Base-by-base conservation (phyloP, 1,140 invertebrate species). In the Zaprionus davidi region DNA sequence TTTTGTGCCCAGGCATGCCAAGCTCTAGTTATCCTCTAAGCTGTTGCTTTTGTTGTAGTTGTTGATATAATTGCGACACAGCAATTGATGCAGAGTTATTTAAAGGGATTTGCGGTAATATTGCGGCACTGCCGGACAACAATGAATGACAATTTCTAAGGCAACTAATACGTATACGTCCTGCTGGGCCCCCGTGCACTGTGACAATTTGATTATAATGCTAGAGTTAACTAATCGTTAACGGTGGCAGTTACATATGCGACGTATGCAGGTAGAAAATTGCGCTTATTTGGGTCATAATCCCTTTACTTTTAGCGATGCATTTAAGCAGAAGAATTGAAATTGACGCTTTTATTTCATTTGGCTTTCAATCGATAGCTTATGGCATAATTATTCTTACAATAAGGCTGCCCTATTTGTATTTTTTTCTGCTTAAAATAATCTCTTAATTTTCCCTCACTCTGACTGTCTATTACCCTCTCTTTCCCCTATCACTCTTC, bases 1-100 rank as follows among this genome's bases (percentile, higher is more conserved):
- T 60, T 65, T 53, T 12, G 24, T 41, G 58, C 28, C 24, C 28
- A 7, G 36, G 13, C 28, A 24, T 58, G 66, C 20, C 11, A 24
- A 12, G 20, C 46, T 51, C 5, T 3, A 46, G 41, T 24, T 13
- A 11, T 12, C 3, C 3, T 51, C 20, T 20, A 51, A 51, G 46
- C 20, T 22, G 20, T n/a, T 24, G 11, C 3, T 51, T 11, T 13
- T 24, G 11, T 24, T 70, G 4, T 38, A 15, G 28, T 53, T 59
- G 51, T 66, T 22, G 24, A 20, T 46, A 31, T 56, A 51, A 66
- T 66, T 71, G 53, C 22, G 12, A 12, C 5, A 38, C 15, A 38
- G n/a, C 49, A 60, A 69, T 68, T 55, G 36, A 17, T 53, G 44
- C 44, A 20, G 26, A 63, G 9, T 13, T 63, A 64, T 20, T 64